phyloP scores from a whole-genome alignment of 2,888 invertebrate genomes.

The Polyommatus icarus region DNA sequence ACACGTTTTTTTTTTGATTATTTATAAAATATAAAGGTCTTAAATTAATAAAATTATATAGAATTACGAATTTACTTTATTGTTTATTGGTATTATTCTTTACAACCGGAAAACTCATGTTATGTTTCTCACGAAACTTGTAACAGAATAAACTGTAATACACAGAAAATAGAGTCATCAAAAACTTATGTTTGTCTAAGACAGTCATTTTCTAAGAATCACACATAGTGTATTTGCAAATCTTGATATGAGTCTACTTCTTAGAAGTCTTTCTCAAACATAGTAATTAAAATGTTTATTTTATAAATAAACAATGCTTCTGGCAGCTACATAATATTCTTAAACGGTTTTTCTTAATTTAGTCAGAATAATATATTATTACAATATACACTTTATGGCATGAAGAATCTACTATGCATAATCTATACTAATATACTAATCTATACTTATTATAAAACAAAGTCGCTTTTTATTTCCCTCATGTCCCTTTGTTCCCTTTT shows the following conservation, averaged over 20 bases:
- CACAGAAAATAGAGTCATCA: background rate
- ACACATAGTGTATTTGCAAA: background rate
- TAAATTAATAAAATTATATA: too few species aligned
- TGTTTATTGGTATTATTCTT: too few species aligned
- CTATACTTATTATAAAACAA: too few species aligned
- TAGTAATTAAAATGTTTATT: background rate
- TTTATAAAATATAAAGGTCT: too few species aligned
- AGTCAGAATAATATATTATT: background rate
- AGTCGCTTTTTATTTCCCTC: too few species aligned
- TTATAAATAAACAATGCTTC: background rate
- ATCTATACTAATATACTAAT: too few species aligned
- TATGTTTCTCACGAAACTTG: too few species aligned
- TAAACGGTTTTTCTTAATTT: too few species aligned
- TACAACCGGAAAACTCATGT: too few species aligned
- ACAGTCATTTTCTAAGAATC: conserved; percentile 1
- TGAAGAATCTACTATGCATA: background rate
- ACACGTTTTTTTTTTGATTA: too few species aligned
- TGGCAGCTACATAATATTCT: background rate
- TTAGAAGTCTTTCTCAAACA: background rate
- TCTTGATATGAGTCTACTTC: background rate
- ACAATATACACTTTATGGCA: background rate
- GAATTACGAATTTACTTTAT: too few species aligned
- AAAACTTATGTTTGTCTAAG: background rate
- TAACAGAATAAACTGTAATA: background rate
- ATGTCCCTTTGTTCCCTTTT: too few species aligned